Conservation (phyloP, 37 sponge, comb jelly and placozoan species). For the Axinella damicornis region DNA sequence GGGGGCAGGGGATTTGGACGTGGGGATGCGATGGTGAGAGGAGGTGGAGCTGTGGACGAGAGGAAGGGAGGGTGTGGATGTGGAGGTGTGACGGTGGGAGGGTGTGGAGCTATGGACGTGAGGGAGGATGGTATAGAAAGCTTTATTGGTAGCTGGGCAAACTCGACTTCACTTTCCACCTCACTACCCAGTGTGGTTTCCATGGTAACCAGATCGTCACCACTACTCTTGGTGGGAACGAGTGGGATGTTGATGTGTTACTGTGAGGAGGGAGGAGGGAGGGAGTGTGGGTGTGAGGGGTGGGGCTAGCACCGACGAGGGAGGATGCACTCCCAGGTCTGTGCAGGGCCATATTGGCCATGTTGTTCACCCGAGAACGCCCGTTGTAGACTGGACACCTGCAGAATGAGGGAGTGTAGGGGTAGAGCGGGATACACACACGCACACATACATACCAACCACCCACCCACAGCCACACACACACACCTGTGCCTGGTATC, state of each 20-base stretch:
- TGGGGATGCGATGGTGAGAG: not conserved
- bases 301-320: not conserved
- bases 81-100: too few relatives aligned
- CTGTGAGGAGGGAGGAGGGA: not conserved
- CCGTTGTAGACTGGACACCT: conserved; percentile 38
- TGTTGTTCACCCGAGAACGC: not conserved
- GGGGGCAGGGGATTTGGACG: not conserved
- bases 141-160: conserved; percentile 1
- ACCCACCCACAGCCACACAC: too few relatives aligned
- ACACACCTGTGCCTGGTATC: conserved; percentile 52
- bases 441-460: too few relatives aligned
- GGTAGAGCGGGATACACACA: too few relatives aligned
- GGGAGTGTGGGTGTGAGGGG: not conserved
- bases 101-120: too few relatives aligned
- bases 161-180: not conserved
- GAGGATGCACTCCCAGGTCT: too few relatives aligned
- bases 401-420: not conserved
- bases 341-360: not conserved
- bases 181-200: not conserved
- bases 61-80: too few relatives aligned
- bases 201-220: not conserved
- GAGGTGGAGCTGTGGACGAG: not conserved
- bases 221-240: not conserved
- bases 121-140: not conserved
- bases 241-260: not conserved